phyloP scores from a whole-genome alignment of 1,140 invertebrate species.

The Trigoniulus corallinus region DNA sequence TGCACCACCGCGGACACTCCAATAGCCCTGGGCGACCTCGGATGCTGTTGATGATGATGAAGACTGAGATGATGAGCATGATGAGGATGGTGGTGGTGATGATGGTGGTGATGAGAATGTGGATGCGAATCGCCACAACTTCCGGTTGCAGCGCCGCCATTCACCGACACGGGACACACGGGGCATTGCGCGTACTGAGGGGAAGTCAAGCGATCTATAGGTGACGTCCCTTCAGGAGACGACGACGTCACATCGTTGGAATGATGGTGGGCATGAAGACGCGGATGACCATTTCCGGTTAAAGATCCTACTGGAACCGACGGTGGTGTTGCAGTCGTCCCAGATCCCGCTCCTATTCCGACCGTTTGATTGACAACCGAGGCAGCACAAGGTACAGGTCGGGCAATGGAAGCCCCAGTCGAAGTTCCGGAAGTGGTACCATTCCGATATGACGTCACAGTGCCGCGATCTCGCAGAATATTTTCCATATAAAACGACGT shows the following conservation, averaged over 20 bases:
- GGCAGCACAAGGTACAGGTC: conserved; percentile 10
- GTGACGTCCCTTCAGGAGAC: background rate
- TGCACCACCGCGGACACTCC: background rate
- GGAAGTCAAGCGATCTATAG: background rate
- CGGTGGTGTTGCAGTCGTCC: too few relatives aligned
- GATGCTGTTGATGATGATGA: conserved; percentile 14
- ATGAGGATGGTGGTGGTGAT: conserved; percentile 6
- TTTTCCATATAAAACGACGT: conserved; percentile 1
- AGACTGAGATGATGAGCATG: background rate
- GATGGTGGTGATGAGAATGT: conserved; percentile 1
- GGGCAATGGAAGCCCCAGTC: conserved; percentile 9
- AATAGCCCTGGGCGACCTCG: background rate
- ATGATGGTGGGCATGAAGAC: conserved; percentile 5
- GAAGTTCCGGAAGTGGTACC: too few relatives aligned
- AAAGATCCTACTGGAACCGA: too few relatives aligned
- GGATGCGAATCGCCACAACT: too few relatives aligned
- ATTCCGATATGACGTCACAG: background rate
- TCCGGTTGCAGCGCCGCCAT: too few relatives aligned
- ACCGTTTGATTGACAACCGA: background rate
- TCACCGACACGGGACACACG: background rate
- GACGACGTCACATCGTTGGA: background rate
- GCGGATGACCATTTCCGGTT: background rate
- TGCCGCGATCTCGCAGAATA: conserved; percentile 1
- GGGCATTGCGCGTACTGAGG: conserved; percentile 1
- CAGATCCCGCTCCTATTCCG: too few relatives aligned